Percentiles rank a stretch among this genome's conserved stretches.
phyloP scores from a whole-genome alignment of 1,140 invertebrate genomes.

The Pollicipes pollicipes region DNA sequence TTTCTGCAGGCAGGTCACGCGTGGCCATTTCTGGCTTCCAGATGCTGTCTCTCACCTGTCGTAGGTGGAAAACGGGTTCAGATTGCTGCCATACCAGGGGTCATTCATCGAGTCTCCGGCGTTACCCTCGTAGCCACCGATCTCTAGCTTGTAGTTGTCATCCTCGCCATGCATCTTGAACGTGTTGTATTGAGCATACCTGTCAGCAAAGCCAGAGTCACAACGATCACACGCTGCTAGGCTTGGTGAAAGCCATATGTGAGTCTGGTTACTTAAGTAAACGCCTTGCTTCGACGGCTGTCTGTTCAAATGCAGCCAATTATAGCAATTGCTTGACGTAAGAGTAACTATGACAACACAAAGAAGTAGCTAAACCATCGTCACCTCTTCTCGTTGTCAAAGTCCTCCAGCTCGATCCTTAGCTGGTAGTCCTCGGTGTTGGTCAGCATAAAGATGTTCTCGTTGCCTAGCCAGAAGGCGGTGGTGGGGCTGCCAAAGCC shows the following conservation, averaged over 20 bases:
- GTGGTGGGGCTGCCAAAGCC: constrained; percentile 78
- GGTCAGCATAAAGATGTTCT: constrained; percentile 83
- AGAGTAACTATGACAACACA: too few relatives aligned
- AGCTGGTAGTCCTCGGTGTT: constrained; percentile 81
- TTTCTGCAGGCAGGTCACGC: too few relatives aligned
- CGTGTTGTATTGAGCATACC: constrained; percentile 75
- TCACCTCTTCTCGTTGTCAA: constrained; percentile 76
- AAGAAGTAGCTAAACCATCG: too few relatives aligned
- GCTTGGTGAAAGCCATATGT: too few relatives aligned
- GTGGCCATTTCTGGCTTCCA: too few relatives aligned
- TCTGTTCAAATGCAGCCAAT: too few relatives aligned
- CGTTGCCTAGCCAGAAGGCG: constrained; percentile 86
- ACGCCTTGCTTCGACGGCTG: too few relatives aligned
- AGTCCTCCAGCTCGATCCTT: constrained; percentile 75
- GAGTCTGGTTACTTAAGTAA: too few relatives aligned
- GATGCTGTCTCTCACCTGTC: constrained; percentile 41
- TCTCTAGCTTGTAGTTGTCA: constrained; percentile 79
- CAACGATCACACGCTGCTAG: too few relatives aligned
- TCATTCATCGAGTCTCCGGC: constrained; percentile 77
- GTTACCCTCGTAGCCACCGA: constrained; percentile 77
- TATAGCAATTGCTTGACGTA: too few relatives aligned
- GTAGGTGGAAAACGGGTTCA: constrained; percentile 78
- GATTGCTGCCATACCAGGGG: constrained; percentile 80
- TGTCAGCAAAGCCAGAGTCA: too few relatives aligned
- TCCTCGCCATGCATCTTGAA: constrained; percentile 78